Base-by-base conservation (phyloP, 2,888 invertebrate species). In the Phortica okadai region DNA sequence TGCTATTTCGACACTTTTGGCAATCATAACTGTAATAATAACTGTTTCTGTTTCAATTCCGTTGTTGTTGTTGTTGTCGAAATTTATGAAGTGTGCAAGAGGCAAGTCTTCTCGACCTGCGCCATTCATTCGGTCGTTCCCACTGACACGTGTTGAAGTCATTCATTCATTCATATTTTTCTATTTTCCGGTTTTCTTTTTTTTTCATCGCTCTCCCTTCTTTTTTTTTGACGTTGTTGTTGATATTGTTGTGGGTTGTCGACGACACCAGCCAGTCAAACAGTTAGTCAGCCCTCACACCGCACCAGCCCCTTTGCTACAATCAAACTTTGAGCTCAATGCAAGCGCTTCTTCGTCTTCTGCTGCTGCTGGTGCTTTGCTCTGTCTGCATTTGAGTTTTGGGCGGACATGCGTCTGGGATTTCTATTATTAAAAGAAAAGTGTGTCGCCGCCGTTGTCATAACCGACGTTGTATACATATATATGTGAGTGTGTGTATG, bases 1-100 rank as follows among this genome's bases (percentile, higher is more conserved):
- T 33, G 33, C 33, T 33, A 33, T 59, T 59, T 59, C 44, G 16
- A 44, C 44, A 67, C 67, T 67, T 33, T 7, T 67, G 16, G 4
- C 70, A 89, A 88, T 88, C 86, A 88, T 88, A 89, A 89, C 89
- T 87, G 89, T 88, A 82, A 82, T 83, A 84, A 83, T 84, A 84
- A 84, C 81, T 87, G 88, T 89, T 89, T 88, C 84, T 82, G 75
- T 82, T 81, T 77, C 80, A 78, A 77, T 80, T 77, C 77, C 78
- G 79, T 77, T 81, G 76, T 67, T 78, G 33, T 21, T 25, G 14
- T 56, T 56, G 56, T 56, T 44, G 78, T 74, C 79, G 77, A 86
- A 89, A 89, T 89, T 88, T 89, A 89, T 89, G 90, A 89, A 89
- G 89, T 89, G 89, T 89, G 88, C 79, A 56, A 72, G 70, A 72